phyloP scores from a whole-genome alignment of 2,888 invertebrate genomes.

The Ophion slaviceki region DNA sequence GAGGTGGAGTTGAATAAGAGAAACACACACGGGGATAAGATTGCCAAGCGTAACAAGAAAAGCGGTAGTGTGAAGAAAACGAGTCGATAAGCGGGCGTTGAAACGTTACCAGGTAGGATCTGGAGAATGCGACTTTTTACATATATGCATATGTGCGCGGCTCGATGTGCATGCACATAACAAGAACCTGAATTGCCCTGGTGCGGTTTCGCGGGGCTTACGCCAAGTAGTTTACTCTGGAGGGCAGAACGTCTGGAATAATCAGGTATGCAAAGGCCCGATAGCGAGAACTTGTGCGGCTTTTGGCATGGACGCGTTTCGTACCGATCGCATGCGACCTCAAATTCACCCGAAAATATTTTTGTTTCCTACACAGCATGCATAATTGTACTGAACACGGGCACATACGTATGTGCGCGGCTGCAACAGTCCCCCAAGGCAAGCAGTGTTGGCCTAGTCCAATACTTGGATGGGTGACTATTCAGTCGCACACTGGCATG shows the following conservation, averaged over 20 bases:
- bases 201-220: constrained; percentile 55
- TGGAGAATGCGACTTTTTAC: constrained; percentile 32
- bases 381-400: background rate
- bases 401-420: background rate
- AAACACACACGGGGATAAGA: constrained; percentile 31
- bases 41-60: constrained; percentile 41
- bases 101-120: constrained; percentile 41
- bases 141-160: constrained; percentile 13
- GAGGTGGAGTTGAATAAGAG: constrained; percentile 13
- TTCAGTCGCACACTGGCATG: background rate
- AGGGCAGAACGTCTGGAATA: constrained; percentile 73
- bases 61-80: constrained; percentile 22
- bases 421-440: background rate
- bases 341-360: constrained; percentile 8
- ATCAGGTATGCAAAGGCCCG: constrained; percentile 79
- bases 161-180: constrained; percentile 18
- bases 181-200: constrained; percentile 40
- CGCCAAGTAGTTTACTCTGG: constrained; percentile 73
- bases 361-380: background rate
- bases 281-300: constrained; percentile 74
- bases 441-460: background rate
- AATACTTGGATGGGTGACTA: background rate
- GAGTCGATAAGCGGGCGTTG: constrained; percentile 47
- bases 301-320: constrained; percentile 56
- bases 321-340: constrained; percentile 47